These are phyloP conservation scores for Bungarus multicinctus DNA, from an alignment of 2,113 vertebrate species.

Conservation along the genomic window DNA sequence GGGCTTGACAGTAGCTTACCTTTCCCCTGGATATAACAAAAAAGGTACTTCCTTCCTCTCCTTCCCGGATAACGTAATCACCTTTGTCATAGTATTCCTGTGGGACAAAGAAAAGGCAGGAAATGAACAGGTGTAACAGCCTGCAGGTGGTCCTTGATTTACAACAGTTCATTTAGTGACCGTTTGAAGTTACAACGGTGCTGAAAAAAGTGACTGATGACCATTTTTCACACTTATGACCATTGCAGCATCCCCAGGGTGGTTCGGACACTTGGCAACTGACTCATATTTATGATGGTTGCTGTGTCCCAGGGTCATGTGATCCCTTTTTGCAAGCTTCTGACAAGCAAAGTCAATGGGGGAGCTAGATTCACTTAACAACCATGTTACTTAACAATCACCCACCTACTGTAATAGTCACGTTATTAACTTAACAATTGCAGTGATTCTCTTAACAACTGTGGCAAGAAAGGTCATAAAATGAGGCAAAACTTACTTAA, in stretches of 20 bases:
- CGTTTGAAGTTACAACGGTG: neutral
- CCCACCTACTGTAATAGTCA: too few relatives aligned
- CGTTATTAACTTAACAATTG: neutral
- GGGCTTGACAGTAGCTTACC: slow-evolving; percentile 63
- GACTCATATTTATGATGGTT: neutral
- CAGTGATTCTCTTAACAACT: neutral
- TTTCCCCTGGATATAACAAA: slow-evolving; percentile 92
- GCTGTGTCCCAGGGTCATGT: neutral
- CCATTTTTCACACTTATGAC: neutral
- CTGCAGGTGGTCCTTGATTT: neutral
- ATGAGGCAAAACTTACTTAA: neutral
- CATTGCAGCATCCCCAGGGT: neutral
- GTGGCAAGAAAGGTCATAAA: neutral
- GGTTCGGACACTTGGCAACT: neutral
- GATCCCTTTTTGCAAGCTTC: neutral
- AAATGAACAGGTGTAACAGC: neutral
- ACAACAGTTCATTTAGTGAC: neutral
- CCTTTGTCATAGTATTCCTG: slow-evolving; percentile 91
- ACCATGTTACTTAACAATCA: neutral
- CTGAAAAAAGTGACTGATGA: neutral
- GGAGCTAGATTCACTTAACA: neutral
- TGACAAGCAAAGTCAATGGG: neutral
- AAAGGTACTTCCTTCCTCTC: slow-evolving; percentile 91
- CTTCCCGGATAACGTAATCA: slow-evolving; percentile 90
- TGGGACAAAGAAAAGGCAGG: slow-evolving; percentile 1